Conservation (phyloP, 2,797 vertebrate species). For the Halcyon smyrnensis region DNA sequence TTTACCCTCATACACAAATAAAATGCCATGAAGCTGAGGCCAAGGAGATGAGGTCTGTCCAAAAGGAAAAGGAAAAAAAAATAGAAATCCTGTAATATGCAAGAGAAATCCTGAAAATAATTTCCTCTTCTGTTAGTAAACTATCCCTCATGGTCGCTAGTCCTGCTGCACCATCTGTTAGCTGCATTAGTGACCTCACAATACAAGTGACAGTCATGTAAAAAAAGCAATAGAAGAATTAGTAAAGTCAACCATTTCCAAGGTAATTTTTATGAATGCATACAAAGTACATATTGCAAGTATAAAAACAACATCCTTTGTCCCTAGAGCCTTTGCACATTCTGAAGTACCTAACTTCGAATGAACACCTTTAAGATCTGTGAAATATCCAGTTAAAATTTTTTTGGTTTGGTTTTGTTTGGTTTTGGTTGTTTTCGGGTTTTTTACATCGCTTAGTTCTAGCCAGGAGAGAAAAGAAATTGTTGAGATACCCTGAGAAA, state of each 20-base stretch:
- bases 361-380: neutral
- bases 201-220: conserved; percentile 10
- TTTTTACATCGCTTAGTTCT: neutral
- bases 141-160: conserved; percentile 16
- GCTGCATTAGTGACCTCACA: neutral
- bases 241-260: conserved; percentile 19
- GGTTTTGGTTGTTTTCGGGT: neutral
- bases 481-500: neutral
- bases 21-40: neutral
- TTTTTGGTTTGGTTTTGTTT: neutral
- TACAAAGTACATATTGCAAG: neutral
- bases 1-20: neutral
- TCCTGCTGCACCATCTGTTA: conserved; percentile 39
- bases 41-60: neutral
- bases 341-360: conserved; percentile 18
- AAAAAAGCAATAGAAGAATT: conserved; percentile 11
- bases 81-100: neutral
- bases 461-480: neutral
- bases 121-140: conserved; percentile 38
- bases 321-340: neutral
- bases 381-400: conserved; percentile 3
- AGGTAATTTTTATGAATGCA: conserved; percentile 3
- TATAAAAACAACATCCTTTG: neutral
- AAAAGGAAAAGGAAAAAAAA: neutral
- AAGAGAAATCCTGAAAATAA: conserved; percentile 5